These are phyloP conservation scores for Ophioderma brevispina DNA, from an alignment of 35 echinoderm and acorn worm species.

Conservation along the genomic window DNA sequence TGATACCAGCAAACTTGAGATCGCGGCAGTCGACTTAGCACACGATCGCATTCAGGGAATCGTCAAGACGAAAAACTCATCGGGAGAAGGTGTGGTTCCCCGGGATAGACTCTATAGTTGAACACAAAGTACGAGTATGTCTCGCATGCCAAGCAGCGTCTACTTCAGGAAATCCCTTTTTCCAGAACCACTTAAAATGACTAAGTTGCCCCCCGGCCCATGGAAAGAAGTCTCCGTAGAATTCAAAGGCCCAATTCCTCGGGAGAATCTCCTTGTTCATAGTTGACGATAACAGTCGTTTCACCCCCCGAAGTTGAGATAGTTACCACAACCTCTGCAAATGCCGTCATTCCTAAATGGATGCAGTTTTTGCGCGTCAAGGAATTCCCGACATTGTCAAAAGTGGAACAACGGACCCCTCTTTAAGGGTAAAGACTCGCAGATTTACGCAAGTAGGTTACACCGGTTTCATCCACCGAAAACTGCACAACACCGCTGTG, in stretches of 20 bases:
- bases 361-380: too few relatives aligned
- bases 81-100: constrained; percentile 85
- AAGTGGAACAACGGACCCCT: constrained; percentile 74
- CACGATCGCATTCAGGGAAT: constrained; percentile 81
- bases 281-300: constrained; percentile 39
- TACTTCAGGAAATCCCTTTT: constrained; percentile 42
- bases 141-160: too few relatives aligned
- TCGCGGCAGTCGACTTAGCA: too few relatives aligned
- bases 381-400: too few relatives aligned
- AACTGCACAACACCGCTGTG: constrained; percentile 64
- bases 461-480: constrained; percentile 69
- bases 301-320: too few relatives aligned
- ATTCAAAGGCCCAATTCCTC: constrained; percentile 49
- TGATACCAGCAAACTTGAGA: constrained; percentile 57
- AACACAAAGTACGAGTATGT: constrained; percentile 49
- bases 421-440: constrained; percentile 62
- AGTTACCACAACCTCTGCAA: too few relatives aligned
- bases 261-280: constrained; percentile 39
- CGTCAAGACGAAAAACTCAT: constrained; percentile 66
- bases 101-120: constrained; percentile 40
- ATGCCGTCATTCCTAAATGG: too few relatives aligned
- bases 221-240: constrained; percentile 50
- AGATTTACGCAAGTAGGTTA: constrained; percentile 48
- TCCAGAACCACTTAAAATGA: constrained; percentile 46
- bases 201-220: not conserved